A percentile compares a stretch with the other conserved stretches of the same genome.
Evolutionary conservation across 1,140 invertebrate genomes (phyloP).

Genomic region (Schlechtendalia chinensis): DNA sequence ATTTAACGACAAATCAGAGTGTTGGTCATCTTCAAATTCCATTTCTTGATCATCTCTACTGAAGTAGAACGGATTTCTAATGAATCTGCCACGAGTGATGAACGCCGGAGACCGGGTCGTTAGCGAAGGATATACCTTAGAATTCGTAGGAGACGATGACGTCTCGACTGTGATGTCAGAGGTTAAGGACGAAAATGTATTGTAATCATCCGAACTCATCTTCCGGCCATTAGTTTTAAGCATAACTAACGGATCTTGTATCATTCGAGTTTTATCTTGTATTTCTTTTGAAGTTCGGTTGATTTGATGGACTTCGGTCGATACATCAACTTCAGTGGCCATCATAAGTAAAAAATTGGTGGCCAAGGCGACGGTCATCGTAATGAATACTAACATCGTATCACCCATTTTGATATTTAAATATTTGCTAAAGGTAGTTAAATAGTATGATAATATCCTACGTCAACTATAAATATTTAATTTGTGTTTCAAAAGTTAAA

Average conservation of each 20-base stretch:
- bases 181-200: neutral
- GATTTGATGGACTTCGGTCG: neutral
- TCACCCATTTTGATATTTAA: neutral
- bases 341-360: neutral
- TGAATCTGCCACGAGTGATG: constrained; percentile 14
- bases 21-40: constrained; percentile 1
- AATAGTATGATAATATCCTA: too few relatives aligned
- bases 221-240: neutral
- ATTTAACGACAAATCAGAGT: neutral
- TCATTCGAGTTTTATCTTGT: neutral
- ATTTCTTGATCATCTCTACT: constrained; percentile 23
- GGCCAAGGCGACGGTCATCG: neutral
- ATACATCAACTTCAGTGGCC: neutral
- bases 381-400: neutral
- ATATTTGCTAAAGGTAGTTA: neutral
- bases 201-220: neutral
- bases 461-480: too few relatives aligned
- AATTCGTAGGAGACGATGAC: neutral
- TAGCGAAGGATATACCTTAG: constrained; percentile 7
- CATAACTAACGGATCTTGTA: neutral
- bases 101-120: neutral
- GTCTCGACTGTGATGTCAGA: constrained; percentile 4
- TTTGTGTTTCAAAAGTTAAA: too few relatives aligned
- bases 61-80: constrained; percentile 15
- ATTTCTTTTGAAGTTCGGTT: constrained; percentile 32